Base-by-base conservation (phyloP, 35 echinoderm and acorn worm genomes). In the Apostichopus parvimensis region DNA sequence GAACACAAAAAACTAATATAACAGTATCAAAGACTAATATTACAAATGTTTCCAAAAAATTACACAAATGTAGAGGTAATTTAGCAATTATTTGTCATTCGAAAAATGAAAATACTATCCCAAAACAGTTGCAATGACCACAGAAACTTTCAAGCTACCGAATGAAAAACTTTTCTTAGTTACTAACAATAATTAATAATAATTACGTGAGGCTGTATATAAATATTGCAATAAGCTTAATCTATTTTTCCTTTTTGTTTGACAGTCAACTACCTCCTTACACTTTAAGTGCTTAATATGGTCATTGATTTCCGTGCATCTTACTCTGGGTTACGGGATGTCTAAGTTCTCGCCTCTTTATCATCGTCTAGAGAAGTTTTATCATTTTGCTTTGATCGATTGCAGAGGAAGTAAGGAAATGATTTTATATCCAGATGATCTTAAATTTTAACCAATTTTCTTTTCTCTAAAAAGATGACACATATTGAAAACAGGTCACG, bases 261-360 rank as follows among this genome's bases (percentile, higher is more conserved):
- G 55, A 55, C 79, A 57, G 79, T 82, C n/a, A 55, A 55, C 79
- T 82, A 82, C 79, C 79, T 82, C 79, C 79, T 82, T 82, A 82
- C 53, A 82, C 79, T 82, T 34, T 54, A 82, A 82, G 79, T 82
- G 79, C 79, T 82, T 82, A 45, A 12, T 8, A 53, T 82, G 10
- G 34, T 11, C 11, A 55, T 53, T 82, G 79, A 45, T 34, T 82
- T 54, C 24, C 17, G 64, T 68, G 11, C 18, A 18, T 14, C 64
- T 14, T 11, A 17, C 64, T 68, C 11, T 68, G 34, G 34, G 34
- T 45, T 45, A 45, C 34, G 34, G 34, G 34, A 45, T 45, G 34
- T 45, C 34, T 45, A 45, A 45, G 34, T 45, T 45, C 34, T 45
- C 34, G 34, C 34, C 34, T 45, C 34, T 45, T 34, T 45, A 45